These are phyloP conservation scores for Oncorhynchus tshawytscha DNA, from an alignment of 2,113 vertebrate species.

Conservation along the genomic window DNA sequence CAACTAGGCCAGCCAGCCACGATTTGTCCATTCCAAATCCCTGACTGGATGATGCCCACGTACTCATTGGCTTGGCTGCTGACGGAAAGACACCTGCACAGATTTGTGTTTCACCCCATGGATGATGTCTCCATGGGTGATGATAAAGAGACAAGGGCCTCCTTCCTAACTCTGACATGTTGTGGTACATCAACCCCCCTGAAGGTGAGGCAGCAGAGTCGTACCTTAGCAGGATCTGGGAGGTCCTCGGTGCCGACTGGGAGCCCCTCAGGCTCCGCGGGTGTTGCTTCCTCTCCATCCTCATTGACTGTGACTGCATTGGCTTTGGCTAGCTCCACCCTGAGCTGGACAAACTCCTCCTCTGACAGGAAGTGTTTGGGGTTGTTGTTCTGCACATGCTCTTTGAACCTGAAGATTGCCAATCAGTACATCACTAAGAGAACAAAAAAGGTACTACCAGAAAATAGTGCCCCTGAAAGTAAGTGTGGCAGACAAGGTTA, in stretches of 20 bases:
- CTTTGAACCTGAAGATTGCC: conserved; percentile 84
- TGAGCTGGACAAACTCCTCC: conserved; percentile 90
- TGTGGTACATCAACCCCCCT: conserved; percentile 19
- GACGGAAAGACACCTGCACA: conserved; percentile 75
- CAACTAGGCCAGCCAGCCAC: conserved; percentile 31
- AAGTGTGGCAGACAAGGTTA: neutral
- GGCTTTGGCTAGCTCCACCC: conserved; percentile 85
- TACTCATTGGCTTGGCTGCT: conserved; percentile 72
- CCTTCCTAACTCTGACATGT: conserved; percentile 42
- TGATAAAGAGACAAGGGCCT: conserved; percentile 56
- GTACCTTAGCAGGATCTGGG: conserved; percentile 91
- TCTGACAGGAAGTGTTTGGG: conserved; percentile 90
- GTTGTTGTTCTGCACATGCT: conserved; percentile 91
- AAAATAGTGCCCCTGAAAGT: neutral
- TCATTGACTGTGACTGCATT: conserved; percentile 75
- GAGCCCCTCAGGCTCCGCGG: conserved; percentile 75
- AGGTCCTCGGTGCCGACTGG: conserved; percentile 91
- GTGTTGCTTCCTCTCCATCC: conserved; percentile 32
- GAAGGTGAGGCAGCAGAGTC: neutral
- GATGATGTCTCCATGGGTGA: conserved; percentile 10
- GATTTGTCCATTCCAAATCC: conserved; percentile 61
- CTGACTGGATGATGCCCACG: conserved; percentile 72
- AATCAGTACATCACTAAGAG: conserved; percentile 6
- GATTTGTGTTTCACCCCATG: conserved; percentile 53
- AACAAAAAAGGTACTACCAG: neutral